phyloP scores from a whole-genome alignment of 1,140 invertebrate genomes.

The Ips nitidus region DNA sequence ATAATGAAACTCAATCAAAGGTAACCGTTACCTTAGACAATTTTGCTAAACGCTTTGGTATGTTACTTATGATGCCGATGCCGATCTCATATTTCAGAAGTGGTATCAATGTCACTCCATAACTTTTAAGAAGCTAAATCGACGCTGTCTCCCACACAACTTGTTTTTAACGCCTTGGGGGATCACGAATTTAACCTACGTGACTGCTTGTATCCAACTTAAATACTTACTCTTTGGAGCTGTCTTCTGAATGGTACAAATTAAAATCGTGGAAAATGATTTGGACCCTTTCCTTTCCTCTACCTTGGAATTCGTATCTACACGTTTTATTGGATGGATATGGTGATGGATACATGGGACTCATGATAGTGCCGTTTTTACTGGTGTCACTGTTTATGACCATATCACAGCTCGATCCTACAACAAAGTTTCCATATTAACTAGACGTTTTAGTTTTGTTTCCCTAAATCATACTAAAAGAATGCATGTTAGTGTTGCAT shows the following conservation, averaged over 20 bases:
- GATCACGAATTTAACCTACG: too few species aligned
- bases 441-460: not conserved
- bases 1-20: too few species aligned
- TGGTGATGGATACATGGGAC: slow-evolving; percentile 73
- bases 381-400: slow-evolving; percentile 75
- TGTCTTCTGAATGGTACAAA: slow-evolving; percentile 59
- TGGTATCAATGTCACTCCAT: too few species aligned
- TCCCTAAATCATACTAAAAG: not conserved
- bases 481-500: too few species aligned
- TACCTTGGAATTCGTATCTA: slow-evolving; percentile 81
- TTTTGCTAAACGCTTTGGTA: too few species aligned
- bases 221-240: slow-evolving; percentile 61
- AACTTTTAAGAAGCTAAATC: too few species aligned
- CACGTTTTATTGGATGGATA: slow-evolving; percentile 76
- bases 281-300: slow-evolving; percentile 77
- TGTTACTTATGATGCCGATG: too few species aligned
- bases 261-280: slow-evolving; percentile 77
- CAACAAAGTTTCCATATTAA: slow-evolving; percentile 49
- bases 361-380: slow-evolving; percentile 78
- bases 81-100: too few species aligned
- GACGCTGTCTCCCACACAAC: too few species aligned
- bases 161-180: too few species aligned
- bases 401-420: slow-evolving; percentile 76
- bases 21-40: too few species aligned
- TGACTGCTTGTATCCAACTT: too few species aligned